These are phyloP conservation scores for Congeria kusceri DNA, from an alignment of 2,888 invertebrate species.

Conservation along the genomic window DNA sequence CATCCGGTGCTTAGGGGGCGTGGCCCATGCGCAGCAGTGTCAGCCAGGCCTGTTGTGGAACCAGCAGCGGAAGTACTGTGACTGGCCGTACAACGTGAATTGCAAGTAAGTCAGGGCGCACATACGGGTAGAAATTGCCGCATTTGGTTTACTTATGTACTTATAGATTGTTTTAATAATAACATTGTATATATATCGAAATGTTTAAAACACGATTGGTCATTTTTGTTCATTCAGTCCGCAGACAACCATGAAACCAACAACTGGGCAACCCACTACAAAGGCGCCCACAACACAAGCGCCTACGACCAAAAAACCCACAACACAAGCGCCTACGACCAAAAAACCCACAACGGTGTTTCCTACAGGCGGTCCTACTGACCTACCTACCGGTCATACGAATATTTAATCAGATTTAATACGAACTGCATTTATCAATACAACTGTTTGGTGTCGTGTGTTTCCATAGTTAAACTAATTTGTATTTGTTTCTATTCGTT, in stretches of 20 bases:
- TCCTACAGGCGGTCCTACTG: neutral
- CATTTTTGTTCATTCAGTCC: neutral
- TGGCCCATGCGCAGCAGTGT: neutral
- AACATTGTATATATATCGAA: too few relatives aligned
- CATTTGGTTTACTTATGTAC: too few relatives aligned
- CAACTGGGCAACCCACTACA: neutral
- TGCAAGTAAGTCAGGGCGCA: slow-evolving; percentile 22
- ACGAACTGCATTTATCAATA: too few relatives aligned
- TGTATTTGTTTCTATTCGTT: neutral
- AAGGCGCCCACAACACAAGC: too few relatives aligned
- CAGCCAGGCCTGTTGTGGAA: slow-evolving; percentile 15
- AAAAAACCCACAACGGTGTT: neutral
- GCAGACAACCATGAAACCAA: neutral
- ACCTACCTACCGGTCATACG: too few relatives aligned
- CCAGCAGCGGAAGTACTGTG: slow-evolving; percentile 9
- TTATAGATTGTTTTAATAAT: too few relatives aligned
- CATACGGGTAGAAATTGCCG: too few relatives aligned
- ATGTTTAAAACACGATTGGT: too few relatives aligned
- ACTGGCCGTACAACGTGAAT: slow-evolving; percentile 16
- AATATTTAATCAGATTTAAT: too few relatives aligned
- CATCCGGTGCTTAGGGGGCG: slow-evolving; percentile 12
- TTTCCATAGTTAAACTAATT: neutral
- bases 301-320: too few relatives aligned
- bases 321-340: too few relatives aligned
- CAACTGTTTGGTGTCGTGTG: too few relatives aligned